Percentiles rank a stretch among this genome's conserved stretches.
Evolutionary conservation across 92 coral and sea anemone genomes (phyloP).

Genomic region (Palythoa caribaeorum): DNA sequence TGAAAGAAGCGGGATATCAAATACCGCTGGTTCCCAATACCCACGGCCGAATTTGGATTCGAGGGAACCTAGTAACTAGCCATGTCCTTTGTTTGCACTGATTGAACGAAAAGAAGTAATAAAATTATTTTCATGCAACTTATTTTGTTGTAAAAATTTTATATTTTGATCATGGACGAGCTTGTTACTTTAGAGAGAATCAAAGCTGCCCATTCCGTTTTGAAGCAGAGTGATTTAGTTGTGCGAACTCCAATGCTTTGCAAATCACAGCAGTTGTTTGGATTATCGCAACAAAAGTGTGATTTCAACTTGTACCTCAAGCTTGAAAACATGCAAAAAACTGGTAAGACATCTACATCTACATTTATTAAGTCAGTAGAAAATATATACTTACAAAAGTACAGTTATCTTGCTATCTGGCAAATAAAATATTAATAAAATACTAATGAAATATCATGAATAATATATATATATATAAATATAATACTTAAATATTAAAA

Average conservation of each 20-base stretch:
- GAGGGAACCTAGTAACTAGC: constrained; percentile 1
- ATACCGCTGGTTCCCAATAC: no score
- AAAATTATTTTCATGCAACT: no score
- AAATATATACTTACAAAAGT: no score
- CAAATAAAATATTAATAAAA: background rate
- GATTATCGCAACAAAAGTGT: constrained; percentile 18
- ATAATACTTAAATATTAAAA: no score
- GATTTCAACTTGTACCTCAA: constrained; percentile 62
- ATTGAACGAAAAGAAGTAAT: no score
- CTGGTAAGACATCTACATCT: constrained; percentile 26
- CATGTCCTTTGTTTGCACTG: no score
- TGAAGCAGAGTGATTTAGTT: constrained; percentile 65
- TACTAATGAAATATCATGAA: no score
- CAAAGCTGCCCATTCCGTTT: constrained; percentile 52
- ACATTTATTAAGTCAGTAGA: no score
- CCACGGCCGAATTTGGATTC: no score
- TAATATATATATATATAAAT: no score
- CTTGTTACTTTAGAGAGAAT: constrained; percentile 57
- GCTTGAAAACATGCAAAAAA: constrained; percentile 74
- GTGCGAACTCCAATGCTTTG: constrained; percentile 69
- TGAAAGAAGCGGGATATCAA: background rate
- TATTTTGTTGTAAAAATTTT: no score
- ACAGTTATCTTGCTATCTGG: no score
- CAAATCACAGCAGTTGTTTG: constrained; percentile 64
- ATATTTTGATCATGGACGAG: background rate